phyloP scores from a whole-genome alignment of 2,888 invertebrate genomes.

The Drosophila helvetica region DNA sequence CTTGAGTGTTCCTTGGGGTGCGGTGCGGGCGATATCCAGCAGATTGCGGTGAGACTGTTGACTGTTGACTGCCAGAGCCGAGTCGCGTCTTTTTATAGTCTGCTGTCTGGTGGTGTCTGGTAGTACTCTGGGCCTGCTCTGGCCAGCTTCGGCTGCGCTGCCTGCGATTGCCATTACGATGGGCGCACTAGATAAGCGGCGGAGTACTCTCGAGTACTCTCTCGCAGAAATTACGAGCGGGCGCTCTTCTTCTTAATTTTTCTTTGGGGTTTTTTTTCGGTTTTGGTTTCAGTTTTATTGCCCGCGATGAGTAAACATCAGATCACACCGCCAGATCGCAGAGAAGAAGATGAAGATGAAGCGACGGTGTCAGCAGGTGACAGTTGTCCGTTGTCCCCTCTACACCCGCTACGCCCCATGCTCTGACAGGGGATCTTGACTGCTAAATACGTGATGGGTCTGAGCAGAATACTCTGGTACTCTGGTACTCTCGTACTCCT shows the following conservation, averaged over 20 bases:
- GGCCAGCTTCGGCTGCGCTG: constrained; percentile 30
- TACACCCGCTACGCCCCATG: background rate
- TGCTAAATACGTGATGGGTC: constrained; percentile 63
- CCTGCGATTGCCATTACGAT: constrained; percentile 63
- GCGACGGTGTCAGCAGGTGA: constrained; percentile 73
- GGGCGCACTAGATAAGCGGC: constrained; percentile 80
- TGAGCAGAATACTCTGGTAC: constrained; percentile 60
- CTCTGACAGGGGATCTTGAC: constrained; percentile 21
- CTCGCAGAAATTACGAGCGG: constrained; percentile 60
- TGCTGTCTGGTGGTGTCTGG: background rate
- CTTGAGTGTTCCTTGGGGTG: constrained; percentile 11
- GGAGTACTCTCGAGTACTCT: constrained; percentile 1
- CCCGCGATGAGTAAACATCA: constrained; percentile 71
- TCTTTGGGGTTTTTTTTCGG: constrained; percentile 22
- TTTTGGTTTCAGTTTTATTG: constrained; percentile 33
- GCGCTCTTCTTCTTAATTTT: constrained; percentile 40
- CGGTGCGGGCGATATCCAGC: constrained; percentile 56
- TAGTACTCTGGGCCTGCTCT: constrained; percentile 13
- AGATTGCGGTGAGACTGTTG: constrained; percentile 67
- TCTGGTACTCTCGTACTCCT: background rate
- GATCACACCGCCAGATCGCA: constrained; percentile 54
- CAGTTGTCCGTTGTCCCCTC: constrained; percentile 25
- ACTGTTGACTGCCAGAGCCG: constrained; percentile 54
- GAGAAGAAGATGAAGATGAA: constrained; percentile 66
- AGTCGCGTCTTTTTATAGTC: constrained; percentile 66